These are phyloP conservation scores for Melolontha melolontha DNA, from an alignment of 2,888 invertebrate genomes.

Conservation along the genomic window DNA sequence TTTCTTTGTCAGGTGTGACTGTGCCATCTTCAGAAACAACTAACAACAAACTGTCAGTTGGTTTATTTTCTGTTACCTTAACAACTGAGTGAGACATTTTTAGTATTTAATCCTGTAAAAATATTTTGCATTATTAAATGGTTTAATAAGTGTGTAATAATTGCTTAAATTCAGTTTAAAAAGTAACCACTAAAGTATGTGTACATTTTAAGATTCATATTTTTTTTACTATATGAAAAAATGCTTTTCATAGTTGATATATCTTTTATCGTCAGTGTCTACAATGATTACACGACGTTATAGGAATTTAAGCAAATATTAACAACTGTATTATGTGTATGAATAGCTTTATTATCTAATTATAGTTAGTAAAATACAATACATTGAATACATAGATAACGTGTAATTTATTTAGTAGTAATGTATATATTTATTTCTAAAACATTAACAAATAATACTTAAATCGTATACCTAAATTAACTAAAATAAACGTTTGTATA, in stretches of 20 bases:
- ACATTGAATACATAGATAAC: conserved; percentile 14
- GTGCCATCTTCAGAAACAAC: conserved; percentile 90
- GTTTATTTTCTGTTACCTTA: conserved; percentile 62
- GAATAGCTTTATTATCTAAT: conserved; percentile 24
- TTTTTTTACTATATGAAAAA: not conserved
- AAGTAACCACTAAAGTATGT: not conserved
- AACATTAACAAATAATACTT: conserved; percentile 31
- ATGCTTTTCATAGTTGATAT: not conserved
- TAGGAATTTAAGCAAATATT: conserved; percentile 40
- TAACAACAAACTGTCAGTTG: conserved; percentile 81
- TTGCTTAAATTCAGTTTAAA: conserved; percentile 32
- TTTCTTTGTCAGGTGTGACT: conserved; percentile 83
- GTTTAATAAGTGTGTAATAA: conserved; percentile 13
- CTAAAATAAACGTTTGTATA: conserved; percentile 27
- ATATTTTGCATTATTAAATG: conserved; percentile 30
- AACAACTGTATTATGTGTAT: conserved; percentile 15
- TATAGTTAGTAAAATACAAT: conserved; percentile 24
- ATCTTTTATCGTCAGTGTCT: not conserved
- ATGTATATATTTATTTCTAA: conserved; percentile 20
- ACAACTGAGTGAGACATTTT: conserved; percentile 64
- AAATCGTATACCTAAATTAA: conserved; percentile 36
- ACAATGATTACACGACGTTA: not conserved
- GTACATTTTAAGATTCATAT: conserved; percentile 1
- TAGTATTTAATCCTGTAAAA: conserved; percentile 33
- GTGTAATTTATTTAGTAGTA: conserved; percentile 14